phyloP scores from a whole-genome alignment of 2,888 invertebrate species.

The Pseudanteris insignis region DNA sequence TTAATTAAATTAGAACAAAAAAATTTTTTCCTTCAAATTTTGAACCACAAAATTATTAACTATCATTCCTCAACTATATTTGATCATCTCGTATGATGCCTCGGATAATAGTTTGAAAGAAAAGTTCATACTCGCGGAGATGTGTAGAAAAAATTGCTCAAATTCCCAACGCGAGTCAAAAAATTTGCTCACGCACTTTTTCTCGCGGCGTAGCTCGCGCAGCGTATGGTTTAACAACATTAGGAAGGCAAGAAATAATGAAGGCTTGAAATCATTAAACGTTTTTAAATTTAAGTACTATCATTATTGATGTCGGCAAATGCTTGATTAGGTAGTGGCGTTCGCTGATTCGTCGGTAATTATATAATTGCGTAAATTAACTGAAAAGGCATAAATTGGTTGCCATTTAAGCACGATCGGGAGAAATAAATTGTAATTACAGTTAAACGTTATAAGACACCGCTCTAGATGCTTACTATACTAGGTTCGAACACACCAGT shows the following conservation, averaged over 20 bases:
- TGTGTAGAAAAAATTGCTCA: too few species aligned
- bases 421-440: conserved; percentile 64
- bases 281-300: conserved; percentile 53
- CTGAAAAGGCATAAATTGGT: conserved; percentile 61
- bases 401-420: conserved; percentile 62
- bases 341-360: conserved; percentile 54
- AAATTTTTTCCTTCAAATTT: too few species aligned
- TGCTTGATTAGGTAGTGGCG: conserved; percentile 52
- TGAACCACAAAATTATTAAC: too few species aligned
- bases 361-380: conserved; percentile 65
- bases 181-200: too few species aligned
- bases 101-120: too few species aligned
- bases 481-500: conserved; percentile 20
- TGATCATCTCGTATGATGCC: too few species aligned
- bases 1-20: too few species aligned
- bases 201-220: too few species aligned
- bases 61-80: too few species aligned
- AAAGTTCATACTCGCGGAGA: too few species aligned
- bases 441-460: conserved; percentile 47
- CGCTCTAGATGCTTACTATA: conserved; percentile 49
- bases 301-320: conserved; percentile 50
- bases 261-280: conserved; percentile 30
- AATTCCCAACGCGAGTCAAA: too few species aligned
- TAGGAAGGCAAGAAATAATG: conserved; percentile 18
- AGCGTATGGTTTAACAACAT: too few species aligned